Conservation (phyloP, 2,113 vertebrate species). For the Calyptommatus sinebrachiatus region DNA sequence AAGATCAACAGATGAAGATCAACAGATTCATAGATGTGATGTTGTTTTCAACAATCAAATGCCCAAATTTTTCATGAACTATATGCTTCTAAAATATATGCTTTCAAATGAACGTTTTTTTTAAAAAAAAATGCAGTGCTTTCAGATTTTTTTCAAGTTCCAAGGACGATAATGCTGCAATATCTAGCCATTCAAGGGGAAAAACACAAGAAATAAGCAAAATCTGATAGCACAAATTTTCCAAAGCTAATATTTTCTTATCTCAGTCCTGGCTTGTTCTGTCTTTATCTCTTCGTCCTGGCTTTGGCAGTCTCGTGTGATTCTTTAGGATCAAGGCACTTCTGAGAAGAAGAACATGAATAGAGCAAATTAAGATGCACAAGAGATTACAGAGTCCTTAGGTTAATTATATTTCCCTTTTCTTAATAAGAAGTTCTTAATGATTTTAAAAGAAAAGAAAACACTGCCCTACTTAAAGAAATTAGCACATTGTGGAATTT, state of each 20-base stretch:
- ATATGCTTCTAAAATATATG: no score
- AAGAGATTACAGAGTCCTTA: constrained; percentile 41
- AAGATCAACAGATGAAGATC: no score
- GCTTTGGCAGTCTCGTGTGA: constrained; percentile 16
- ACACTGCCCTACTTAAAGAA: not conserved
- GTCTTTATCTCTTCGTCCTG: constrained; percentile 40
- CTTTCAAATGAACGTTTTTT: no score
- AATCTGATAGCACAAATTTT: constrained; percentile 34
- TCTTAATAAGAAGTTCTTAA: constrained; percentile 30
- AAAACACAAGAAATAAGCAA: not conserved
- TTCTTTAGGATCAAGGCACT: constrained; percentile 39
- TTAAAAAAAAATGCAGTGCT: no score
- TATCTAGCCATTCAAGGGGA: not conserved
- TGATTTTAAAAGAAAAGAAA: constrained; percentile 13
- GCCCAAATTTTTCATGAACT: no score
- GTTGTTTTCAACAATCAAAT: no score
- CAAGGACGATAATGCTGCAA: not conserved
- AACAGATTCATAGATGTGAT: no score
- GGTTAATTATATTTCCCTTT: constrained; percentile 61
- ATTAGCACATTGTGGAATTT: not conserved
- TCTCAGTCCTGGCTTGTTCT: constrained; percentile 24
- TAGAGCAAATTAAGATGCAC: constrained; percentile 46
- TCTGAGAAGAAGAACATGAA: constrained; percentile 22
- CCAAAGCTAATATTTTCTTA: constrained; percentile 21
- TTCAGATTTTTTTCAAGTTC: no score